Conservation (phyloP, 1,140 invertebrate species). For the Popillia japonica region DNA sequence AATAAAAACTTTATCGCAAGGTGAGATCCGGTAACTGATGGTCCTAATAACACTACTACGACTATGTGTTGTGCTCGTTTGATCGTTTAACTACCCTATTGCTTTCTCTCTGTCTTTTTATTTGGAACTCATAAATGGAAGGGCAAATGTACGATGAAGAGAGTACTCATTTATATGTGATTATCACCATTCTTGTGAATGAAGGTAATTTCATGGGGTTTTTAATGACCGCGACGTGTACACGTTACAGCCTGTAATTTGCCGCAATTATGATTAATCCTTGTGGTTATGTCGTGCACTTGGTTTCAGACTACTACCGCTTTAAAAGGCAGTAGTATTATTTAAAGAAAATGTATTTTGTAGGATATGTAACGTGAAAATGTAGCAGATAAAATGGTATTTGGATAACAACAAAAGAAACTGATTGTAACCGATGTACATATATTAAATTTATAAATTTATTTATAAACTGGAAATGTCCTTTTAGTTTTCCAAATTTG, state of each 20-base stretch:
- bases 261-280: slow-evolving; percentile 27
- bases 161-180: slow-evolving; percentile 45
- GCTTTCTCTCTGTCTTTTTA: neutral
- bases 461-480: too few species aligned
- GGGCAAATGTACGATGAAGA: neutral
- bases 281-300: neutral
- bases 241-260: slow-evolving; percentile 20
- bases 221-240: slow-evolving; percentile 43
- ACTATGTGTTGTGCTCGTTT: neutral
- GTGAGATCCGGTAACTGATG: slow-evolving; percentile 46
- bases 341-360: too few species aligned
- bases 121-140: neutral
- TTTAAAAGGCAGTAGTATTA: too few species aligned
- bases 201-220: slow-evolving; percentile 41
- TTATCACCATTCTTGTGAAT: slow-evolving; percentile 46
- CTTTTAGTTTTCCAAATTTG: too few species aligned
- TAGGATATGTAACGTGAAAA: too few species aligned
- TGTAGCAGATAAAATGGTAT: too few species aligned
- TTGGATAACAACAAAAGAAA: too few species aligned
- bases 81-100: neutral
- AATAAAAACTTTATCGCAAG: slow-evolving; percentile 47
- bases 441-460: too few species aligned
- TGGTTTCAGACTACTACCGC: neutral
- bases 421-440: too few species aligned
- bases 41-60: slow-evolving; percentile 18